Conservation (phyloP, 1,140 invertebrate species). For the Drosophila ironensis region DNA sequence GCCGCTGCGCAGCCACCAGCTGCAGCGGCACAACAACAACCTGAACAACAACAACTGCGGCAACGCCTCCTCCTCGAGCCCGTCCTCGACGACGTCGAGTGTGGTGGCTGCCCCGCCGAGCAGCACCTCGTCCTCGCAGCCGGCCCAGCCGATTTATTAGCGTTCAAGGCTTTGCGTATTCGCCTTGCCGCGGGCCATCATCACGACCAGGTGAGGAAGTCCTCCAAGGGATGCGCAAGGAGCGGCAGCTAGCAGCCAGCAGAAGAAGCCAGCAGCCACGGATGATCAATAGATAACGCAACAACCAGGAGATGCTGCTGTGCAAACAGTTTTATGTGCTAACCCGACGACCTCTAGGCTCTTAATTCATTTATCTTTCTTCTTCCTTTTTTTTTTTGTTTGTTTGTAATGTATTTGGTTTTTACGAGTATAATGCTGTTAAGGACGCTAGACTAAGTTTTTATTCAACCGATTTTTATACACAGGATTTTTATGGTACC, state of each 20-base stretch:
- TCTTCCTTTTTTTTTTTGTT: slow-evolving; percentile 52
- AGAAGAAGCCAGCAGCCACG: not conserved
- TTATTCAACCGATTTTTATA: slow-evolving; percentile 74
- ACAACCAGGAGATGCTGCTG: slow-evolving; percentile 19
- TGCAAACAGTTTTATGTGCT: slow-evolving; percentile 51
- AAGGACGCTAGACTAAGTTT: slow-evolving; percentile 49
- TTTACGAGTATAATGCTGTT: slow-evolving; percentile 52
- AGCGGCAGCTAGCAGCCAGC: slow-evolving; percentile 14
- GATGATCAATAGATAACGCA: no score
- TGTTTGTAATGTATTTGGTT: no score
- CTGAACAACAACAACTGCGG: slow-evolving; percentile 60
- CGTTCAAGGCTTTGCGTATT: slow-evolving; percentile 73
- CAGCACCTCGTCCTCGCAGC: slow-evolving; percentile 38
- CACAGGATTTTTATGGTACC: slow-evolving; percentile 54
- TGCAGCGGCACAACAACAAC: slow-evolving; percentile 62
- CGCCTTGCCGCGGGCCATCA: slow-evolving; percentile 64
- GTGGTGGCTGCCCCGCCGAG: slow-evolving; percentile 48
- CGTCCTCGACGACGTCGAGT: slow-evolving; percentile 62
- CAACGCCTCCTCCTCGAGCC: slow-evolving; percentile 67
- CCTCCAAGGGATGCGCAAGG: slow-evolving; percentile 37
- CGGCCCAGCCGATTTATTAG: slow-evolving; percentile 72
- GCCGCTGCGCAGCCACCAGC: slow-evolving; percentile 54
- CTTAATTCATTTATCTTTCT: not conserved
- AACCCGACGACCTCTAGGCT: slow-evolving; percentile 57
- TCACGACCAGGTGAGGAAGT: slow-evolving; percentile 53